Percentiles rank a stretch among this genome's conserved stretches.
Conservation (phyloP, 2,113 vertebrate species). For the Pungitius pungitius region DNA sequence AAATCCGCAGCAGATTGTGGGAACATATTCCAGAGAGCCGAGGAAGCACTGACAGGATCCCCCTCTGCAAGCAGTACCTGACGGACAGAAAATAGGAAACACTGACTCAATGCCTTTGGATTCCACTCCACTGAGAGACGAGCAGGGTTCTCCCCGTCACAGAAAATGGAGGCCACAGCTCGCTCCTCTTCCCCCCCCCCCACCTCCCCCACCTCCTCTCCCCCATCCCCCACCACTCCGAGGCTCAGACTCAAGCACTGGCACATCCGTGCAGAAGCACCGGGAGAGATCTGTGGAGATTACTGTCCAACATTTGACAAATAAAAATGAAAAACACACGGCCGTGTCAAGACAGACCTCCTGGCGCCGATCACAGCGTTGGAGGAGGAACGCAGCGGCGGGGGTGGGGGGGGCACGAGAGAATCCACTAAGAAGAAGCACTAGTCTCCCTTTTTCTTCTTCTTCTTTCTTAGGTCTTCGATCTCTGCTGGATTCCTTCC, state of each 20-base stretch:
- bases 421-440: conserved; percentile 41
- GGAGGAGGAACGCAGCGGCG: conserved; percentile 27
- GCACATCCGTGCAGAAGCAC: conserved; percentile 79
- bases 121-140: conserved; percentile 79
- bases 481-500: conserved; percentile 50
- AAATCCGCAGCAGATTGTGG: conserved; percentile 73
- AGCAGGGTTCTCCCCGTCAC: conserved; percentile 81
- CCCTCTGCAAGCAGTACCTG: conserved; percentile 70
- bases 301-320: conserved; percentile 67
- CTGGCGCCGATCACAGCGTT: conserved; percentile 2
- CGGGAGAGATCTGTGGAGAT: conserved; percentile 76
- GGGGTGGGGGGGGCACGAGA: conserved; percentile 8
- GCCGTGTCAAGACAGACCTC: conserved; percentile 36
- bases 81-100: conserved; percentile 71
- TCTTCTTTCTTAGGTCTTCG: conserved; percentile 10
- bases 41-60: conserved; percentile 66
- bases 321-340: conserved; percentile 13
- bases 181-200: conserved; percentile 79
- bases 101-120: conserved; percentile 75
- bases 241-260: conserved; percentile 76
- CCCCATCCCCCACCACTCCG: conserved; percentile 80
- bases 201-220: conserved; percentile 76
- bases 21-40: conserved; percentile 69
- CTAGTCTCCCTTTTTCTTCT: conserved; percentile 13
- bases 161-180: conserved; percentile 84